Percentiles rank a stretch among this genome's conserved stretches.
phyloP scores from a whole-genome alignment of 2,888 invertebrate genomes.

The Pammene aurita region DNA sequence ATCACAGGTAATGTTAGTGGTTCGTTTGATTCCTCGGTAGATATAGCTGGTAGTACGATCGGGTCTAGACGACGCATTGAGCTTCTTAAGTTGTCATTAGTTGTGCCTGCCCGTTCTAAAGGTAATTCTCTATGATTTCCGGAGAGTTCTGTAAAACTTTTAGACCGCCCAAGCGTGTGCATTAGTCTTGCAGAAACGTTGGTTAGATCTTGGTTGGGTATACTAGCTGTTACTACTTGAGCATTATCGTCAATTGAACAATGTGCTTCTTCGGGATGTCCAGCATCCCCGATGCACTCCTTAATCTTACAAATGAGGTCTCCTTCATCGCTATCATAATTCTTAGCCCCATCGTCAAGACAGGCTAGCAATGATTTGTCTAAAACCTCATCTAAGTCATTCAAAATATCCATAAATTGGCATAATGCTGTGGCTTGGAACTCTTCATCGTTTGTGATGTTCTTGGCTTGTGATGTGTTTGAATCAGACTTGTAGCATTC shows the following conservation, averaged over 20 bases:
- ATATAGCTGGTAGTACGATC: slow-evolving; percentile 72
- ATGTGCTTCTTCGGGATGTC: slow-evolving; percentile 55
- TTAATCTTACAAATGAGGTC: slow-evolving; percentile 78
- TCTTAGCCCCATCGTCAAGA: slow-evolving; percentile 69
- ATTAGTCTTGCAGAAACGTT: slow-evolving; percentile 53
- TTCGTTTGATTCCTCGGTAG: slow-evolving; percentile 64
- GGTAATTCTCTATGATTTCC: slow-evolving; percentile 61
- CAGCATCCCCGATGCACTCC: slow-evolving; percentile 64
- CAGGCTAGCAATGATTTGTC: slow-evolving; percentile 80
- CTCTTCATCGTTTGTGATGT: slow-evolving; percentile 76
- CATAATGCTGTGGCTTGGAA: slow-evolving; percentile 78
- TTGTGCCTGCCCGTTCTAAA: slow-evolving; percentile 65
- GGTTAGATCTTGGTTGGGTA: slow-evolving; percentile 57
- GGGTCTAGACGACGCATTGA: slow-evolving; percentile 78
- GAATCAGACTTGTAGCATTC: slow-evolving; percentile 78
- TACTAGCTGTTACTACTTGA: slow-evolving; percentile 65
- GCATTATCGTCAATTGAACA: slow-evolving; percentile 71
- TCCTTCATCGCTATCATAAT: slow-evolving; percentile 73
- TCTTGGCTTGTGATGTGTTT: slow-evolving; percentile 73
- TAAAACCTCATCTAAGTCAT: slow-evolving; percentile 83
- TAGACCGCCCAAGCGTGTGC: slow-evolving; percentile 64
- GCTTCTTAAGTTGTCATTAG: slow-evolving; percentile 68
- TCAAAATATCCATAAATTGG: slow-evolving; percentile 82
- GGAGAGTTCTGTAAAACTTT: slow-evolving; percentile 72
- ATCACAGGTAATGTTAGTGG: slow-evolving; percentile 76